Base-by-base conservation (phyloP, 2,113 vertebrate species). In the Cinclus cinclus region DNA sequence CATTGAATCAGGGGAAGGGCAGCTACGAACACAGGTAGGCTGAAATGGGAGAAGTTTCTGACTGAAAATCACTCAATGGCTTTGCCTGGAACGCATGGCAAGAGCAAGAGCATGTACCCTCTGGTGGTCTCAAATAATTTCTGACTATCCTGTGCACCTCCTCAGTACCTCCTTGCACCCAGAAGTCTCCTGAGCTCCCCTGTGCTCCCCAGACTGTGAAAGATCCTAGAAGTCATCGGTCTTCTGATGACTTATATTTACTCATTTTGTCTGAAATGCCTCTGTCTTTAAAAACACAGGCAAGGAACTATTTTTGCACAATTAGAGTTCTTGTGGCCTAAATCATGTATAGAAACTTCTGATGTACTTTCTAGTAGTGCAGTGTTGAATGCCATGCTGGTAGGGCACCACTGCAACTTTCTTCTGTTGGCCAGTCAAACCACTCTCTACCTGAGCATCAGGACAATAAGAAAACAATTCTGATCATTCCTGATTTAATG, bases 21-120 rank as follows among this genome's bases (percentile, higher is more conserved):
- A 50, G 5, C 30, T 49, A 7, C 21, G 33, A 63, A 56, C 0
- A 0, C 31, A 64, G 59, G 13, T 27, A 47, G 50, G 30, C 17
- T 13, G 24, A 8, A 2, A 5, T 35, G 23, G 14, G 39, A 87
- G 62, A 30, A 64, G 20, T 49, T 94, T 79, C 39, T 55, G 11
- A 8, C 14, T 59, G 22, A 10, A 46, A 58, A 70, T 49, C 13
- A 2, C 25, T 59, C 5, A 16, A 4, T 35, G 19, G 64, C 25
- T 87, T 81, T 67, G n/a, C 7, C 33, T n/a, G 31, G 41, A 68
- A 20, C 15, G 4, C 4, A 28, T 17, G 58, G n/a, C 8, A 70
- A n/a, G 20, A 70, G 6, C 23, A 58, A 37, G 25, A 63, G 3
- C n/a, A 41, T 1, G 1, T 12, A 30, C 9, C 24, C 25, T 60